phyloP scores from a whole-genome alignment of 2,888 invertebrate genomes.

The Siphlonurus alternatus region DNA sequence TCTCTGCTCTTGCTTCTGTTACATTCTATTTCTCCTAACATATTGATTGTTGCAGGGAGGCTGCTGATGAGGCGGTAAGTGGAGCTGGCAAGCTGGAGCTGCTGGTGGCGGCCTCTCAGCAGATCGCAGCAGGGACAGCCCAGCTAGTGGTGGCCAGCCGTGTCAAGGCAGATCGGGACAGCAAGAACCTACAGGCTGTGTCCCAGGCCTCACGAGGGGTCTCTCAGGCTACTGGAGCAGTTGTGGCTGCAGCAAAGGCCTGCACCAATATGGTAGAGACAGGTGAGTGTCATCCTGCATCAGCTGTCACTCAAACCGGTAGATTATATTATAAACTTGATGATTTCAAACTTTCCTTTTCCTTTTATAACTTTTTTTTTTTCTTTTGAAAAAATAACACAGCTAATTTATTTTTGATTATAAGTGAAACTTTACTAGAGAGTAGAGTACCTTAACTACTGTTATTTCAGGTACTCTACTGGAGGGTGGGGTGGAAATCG shows the following conservation, averaged over 20 bases:
- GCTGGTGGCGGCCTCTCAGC: conserved; percentile 91
- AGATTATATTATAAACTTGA: conserved; percentile 8
- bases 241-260: conserved; percentile 87
- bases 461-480: no score
- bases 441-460: no score
- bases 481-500: no score
- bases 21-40: no score
- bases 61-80: conserved; percentile 82
- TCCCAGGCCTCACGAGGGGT: conserved; percentile 77
- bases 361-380: no score
- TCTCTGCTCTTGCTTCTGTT: no score
- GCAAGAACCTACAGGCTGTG: conserved; percentile 60
- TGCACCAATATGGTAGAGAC: conserved; percentile 56
- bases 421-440: conserved; percentile 4
- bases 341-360: background rate
- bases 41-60: conserved; percentile 40
- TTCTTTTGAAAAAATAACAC: no score
- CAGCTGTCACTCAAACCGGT: background rate
- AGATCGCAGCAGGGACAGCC: conserved; percentile 89
- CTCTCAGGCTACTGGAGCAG: conserved; percentile 75
- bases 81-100: conserved; percentile 78
- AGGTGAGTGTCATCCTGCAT: background rate
- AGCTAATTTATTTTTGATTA: conserved; percentile 7
- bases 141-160: conserved; percentile 93
- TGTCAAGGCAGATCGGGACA: conserved; percentile 81